phyloP scores from a whole-genome alignment of 2,888 invertebrate genomes.

The Pachymerium ferrugineum region DNA sequence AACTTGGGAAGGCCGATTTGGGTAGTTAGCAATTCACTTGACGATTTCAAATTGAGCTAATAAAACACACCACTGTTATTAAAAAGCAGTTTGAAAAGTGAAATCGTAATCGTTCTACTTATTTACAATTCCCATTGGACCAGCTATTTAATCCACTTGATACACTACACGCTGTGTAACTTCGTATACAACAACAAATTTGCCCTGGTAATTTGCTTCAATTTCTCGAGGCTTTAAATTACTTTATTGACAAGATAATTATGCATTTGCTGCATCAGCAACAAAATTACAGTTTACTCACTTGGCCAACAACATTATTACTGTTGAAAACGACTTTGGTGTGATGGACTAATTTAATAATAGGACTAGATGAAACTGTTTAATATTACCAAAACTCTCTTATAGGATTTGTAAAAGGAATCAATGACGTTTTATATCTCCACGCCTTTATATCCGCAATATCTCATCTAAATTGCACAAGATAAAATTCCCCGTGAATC shows the following conservation, averaged over 20 bases:
- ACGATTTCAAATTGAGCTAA: neutral
- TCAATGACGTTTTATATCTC: neutral
- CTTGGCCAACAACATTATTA: slow-evolving; percentile 10
- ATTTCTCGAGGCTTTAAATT: slow-evolving; percentile 20
- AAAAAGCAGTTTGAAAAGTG: slow-evolving; percentile 7
- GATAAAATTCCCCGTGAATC: neutral
- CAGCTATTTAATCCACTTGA: neutral
- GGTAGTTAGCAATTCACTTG: no score
- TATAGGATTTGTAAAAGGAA: neutral
- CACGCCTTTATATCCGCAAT: neutral
- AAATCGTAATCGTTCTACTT: slow-evolving; percentile 2
- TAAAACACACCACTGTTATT: slow-evolving; percentile 14
- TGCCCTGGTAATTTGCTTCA: neutral
- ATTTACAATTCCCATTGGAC: neutral
- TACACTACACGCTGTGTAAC: neutral
- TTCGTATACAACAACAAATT: neutral
- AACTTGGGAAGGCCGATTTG: no score
- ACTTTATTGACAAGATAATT: slow-evolving; percentile 27
- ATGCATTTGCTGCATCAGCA: slow-evolving; percentile 23
- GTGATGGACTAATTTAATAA: slow-evolving; percentile 7
- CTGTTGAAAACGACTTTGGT: slow-evolving; percentile 13
- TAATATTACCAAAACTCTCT: neutral
- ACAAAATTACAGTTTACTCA: slow-evolving; percentile 19
- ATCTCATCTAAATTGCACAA: neutral
- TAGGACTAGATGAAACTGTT: slow-evolving; percentile 1